Evolutionary conservation across 2,888 invertebrate genomes (phyloP).

Genomic region (Leptarthrus brevirostris): DNA sequence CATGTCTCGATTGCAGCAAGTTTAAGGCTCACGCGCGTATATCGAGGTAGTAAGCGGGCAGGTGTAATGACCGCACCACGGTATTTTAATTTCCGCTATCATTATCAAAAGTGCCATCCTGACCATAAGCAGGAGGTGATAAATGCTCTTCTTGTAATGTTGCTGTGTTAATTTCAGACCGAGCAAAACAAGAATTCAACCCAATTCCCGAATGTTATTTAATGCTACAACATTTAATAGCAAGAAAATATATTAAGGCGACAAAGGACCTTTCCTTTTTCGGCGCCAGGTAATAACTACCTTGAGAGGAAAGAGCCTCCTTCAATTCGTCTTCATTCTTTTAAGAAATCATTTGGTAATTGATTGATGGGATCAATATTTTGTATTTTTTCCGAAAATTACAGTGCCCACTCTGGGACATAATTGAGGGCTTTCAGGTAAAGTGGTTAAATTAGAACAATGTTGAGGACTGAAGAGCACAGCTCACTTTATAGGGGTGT

Average conservation of each 20-base stretch:
- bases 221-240: not conserved
- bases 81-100: not conserved
- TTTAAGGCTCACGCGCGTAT: not conserved
- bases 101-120: slow-evolving; percentile 34
- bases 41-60: slow-evolving; percentile 15
- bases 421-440: not conserved
- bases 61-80: slow-evolving; percentile 41
- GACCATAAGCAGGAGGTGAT: slow-evolving; percentile 26
- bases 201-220: not conserved
- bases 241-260: not conserved
- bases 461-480: too few relatives aligned
- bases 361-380: slow-evolving; percentile 46
- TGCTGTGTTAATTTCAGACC: slow-evolving; percentile 34
- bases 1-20: not conserved
- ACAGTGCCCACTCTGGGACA: not conserved
- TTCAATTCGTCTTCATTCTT: slow-evolving; percentile 5
- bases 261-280: not conserved
- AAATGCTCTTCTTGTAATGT: not conserved
- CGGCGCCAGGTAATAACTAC: slow-evolving; percentile 39
- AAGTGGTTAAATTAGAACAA: too few relatives aligned
- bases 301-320: slow-evolving; percentile 2
- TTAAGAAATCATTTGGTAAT: slow-evolving; percentile 24
- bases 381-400: slow-evolving; percentile 13
- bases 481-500: too few relatives aligned
- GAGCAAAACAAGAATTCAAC: not conserved